Evolutionary conservation across 1,140 invertebrate species (phyloP), one percentile per base, ranked within the genome.

Genomic region (Eufriesea mexicana): DNA sequence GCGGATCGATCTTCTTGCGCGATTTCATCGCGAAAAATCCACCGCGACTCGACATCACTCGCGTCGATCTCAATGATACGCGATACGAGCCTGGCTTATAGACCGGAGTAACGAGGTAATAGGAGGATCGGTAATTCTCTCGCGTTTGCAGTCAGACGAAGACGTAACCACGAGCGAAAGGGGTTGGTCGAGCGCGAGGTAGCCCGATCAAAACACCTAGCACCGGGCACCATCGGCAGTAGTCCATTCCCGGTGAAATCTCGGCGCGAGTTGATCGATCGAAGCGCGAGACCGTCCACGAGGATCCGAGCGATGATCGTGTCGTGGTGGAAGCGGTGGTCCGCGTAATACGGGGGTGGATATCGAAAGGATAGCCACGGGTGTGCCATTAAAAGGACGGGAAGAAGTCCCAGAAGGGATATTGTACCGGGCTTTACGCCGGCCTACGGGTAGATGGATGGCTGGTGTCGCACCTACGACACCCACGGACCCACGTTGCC

Each of bases 321-420:
- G 12, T 1, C 10, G 23, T 9, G 28, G 35, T 12, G 42, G 20
- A 66, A 45, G 78, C 79, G 71, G 45, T 16, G 85, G 62, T 66
- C 18, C 73, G 74, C 59, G 76, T 77, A 81, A 84, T 80, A 83
- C 35, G 82, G 45, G 23, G 51, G 23, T 5, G 47, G 66, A 70
- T 54, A 57, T 78, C 74, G 57, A 55, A 51, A 83, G 73, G 74
- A 70, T 71, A 59, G 62, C 77, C 79, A 51, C 66, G 74, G 81
- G 83, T 79, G 79, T 68, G 74, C 84, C 88, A 88, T 91, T 91
- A 91, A 90, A 91, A 90, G 87, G 85, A 84, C 85, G 81, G 86
- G 84, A 89, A 84, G 87, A 84, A 85, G 85, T 91, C 91, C 89
- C 91, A 89, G 86, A 91, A 91, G 90, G 91, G 84, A 91, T 89